Base-by-base conservation (phyloP, 2,888 invertebrate genomes). In the Cephus nigrinus region DNA sequence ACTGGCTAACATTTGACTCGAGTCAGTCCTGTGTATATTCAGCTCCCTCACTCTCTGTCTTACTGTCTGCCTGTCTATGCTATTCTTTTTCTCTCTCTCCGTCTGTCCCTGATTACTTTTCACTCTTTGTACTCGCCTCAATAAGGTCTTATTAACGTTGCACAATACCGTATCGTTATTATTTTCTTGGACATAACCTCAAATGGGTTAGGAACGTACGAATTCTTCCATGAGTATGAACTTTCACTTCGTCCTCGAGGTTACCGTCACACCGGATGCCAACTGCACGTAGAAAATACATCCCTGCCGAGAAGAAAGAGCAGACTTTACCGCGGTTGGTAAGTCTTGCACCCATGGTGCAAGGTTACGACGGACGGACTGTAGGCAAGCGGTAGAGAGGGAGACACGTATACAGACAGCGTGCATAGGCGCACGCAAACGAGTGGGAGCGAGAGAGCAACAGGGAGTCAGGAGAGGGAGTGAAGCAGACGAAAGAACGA, bases 271-370 rank as follows among this genome's bases (percentile, higher is more conserved):
- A 55, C 55, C 23, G 55, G 55, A 55, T 55, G 55, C 55, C 55
- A 55, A 75, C 68, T 32, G 32, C 68, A 75, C 40, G n/a, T 76
- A 72, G 40, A 76, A 30, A 33, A 34, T 75, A 73, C 36, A 75
- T 74, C 35, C 74, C 32, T 36, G 33, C 33, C 71, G 69, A 77
- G 69, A 71, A 31, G 71, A 71, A 71, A 71, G 71, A 32, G 71
- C 31, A 31, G 32, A 31, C 71, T 31, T 71, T 33, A 33, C 71
- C 71, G 32, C 71, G 85, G 83, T 83, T 83, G 84, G 84, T 80
- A 84, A 85, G 81, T 85, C 85, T 85, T 81, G 85, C 82, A 80
- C 83, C 85, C 79, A 68, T 78, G 80, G 81, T 81, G 84, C 85
- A 85, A 84, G 85, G 85, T 85, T 85, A 83, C 84, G 74, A 30